Percentiles rank a stretch among this genome's conserved stretches.
phyloP scores from a whole-genome alignment of 1,140 invertebrate species.

The Tetramorium parvispinum region DNA sequence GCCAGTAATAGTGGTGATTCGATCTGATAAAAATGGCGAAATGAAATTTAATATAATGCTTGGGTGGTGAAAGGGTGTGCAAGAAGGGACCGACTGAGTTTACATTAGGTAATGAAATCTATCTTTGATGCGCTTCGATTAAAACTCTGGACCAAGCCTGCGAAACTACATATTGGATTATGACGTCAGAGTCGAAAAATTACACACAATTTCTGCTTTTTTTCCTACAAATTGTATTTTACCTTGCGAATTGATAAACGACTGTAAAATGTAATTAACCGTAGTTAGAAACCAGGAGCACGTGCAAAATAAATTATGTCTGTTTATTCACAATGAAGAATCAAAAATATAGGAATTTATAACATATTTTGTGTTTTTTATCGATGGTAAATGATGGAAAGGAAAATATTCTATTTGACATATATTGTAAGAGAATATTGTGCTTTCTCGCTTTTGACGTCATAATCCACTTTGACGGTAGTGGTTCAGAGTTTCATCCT shows the following conservation, averaged over 20 bases:
- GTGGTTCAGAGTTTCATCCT: conserved; percentile 34
- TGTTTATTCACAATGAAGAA: background rate
- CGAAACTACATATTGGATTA: conserved; percentile 25
- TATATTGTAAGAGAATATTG: conserved; percentile 27
- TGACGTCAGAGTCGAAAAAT: conserved; percentile 40
- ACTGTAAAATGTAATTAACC: conserved; percentile 36
- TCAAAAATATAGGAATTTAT: conserved; percentile 5
- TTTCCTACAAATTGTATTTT: conserved; percentile 8
- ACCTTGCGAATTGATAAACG: background rate
- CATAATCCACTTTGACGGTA: conserved; percentile 21
- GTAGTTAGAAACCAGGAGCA: background rate
- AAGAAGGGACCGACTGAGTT: conserved; percentile 41
- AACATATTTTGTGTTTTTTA: background rate
- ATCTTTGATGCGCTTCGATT: conserved; percentile 20
- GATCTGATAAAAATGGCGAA: conserved; percentile 63
- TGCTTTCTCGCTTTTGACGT: conserved; percentile 42
- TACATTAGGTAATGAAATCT: conserved; percentile 73
- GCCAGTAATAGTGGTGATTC: conserved; percentile 71
- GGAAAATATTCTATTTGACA: conserved; percentile 1
- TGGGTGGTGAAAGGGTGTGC: conserved; percentile 53
- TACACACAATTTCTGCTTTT: background rate
- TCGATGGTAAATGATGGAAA: background rate
- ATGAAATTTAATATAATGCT: conserved; percentile 74
- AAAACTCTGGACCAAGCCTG: conserved; percentile 25
- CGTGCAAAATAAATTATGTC: background rate